These are phyloP conservation scores for Pteronura brasiliensis DNA, from an alignment of 2,113 vertebrate species.

Conservation along the genomic window DNA sequence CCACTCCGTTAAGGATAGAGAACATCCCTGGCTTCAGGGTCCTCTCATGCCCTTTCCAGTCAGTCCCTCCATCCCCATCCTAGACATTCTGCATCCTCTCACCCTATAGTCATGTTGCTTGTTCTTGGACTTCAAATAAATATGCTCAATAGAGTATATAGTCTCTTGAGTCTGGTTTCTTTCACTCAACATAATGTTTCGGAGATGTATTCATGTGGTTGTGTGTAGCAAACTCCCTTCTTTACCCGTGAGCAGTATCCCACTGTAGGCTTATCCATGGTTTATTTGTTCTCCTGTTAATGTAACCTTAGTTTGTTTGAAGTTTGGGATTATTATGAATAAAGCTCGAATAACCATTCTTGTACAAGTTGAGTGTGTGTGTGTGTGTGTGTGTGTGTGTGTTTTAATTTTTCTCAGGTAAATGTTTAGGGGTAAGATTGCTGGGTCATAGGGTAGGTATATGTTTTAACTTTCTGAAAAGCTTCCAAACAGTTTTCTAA, in stretches of 20 bases:
- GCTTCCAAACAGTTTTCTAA: not conserved
- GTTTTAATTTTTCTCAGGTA: not conserved
- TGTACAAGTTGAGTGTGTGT: not conserved
- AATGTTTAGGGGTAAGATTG: not conserved
- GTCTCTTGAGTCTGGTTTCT: not conserved
- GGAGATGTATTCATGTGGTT: not conserved
- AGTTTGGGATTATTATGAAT: not conserved
- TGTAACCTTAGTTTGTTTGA: not conserved
- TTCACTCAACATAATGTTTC: not conserved
- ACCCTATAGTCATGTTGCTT: not conserved
- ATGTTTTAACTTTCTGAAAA: not conserved
- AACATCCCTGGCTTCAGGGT: not conserved
- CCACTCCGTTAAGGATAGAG: not conserved
- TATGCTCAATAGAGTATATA: too few species aligned
- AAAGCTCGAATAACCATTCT: not conserved
- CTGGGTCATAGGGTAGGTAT: not conserved
- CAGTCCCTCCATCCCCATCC: not conserved
- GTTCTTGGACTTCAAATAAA: not conserved
- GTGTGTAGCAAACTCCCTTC: not conserved
- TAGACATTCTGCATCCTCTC: not conserved
- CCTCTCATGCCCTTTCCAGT: not conserved
- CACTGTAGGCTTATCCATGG: not conserved
- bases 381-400: not conserved
- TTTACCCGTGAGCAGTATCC: not conserved
- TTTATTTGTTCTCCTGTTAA: not conserved